Evolutionary conservation across 2,113 vertebrate species (phyloP), one percentile per base, ranked within the genome.

Genomic region (Pelodiscus sinensis): DNA sequence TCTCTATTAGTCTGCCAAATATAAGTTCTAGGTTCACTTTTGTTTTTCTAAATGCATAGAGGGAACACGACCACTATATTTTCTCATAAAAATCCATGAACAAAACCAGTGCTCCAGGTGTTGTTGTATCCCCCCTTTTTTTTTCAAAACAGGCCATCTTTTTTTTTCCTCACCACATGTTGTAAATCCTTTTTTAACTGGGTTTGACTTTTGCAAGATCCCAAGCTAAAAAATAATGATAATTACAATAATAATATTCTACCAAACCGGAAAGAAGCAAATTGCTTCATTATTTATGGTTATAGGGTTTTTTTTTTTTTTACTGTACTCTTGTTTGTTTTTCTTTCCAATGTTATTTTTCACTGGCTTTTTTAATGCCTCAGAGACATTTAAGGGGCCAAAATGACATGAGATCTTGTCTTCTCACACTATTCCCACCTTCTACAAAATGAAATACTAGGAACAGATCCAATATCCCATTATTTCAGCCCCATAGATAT

Each of bases 121-220:
- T 86, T 94, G 88, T 93, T 96, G 96, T 97, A 95, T 94, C 96
- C 95, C 95, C 92, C 96, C 94, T 92, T 96, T 96, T 96, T 95
- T 93, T 95, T 52, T 80, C 4, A 21, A 11, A 68, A 52, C 55
- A 77, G 85, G 88, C 81, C 85, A 85, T 91, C 90, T 85, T 73
- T 71, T 44, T 44, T 44, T 4, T 9, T 19, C 2, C 58, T 13
- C 80, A 85, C 22, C 65, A 65, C 25, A 8, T 0, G 0, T 35
- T 84, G 55, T n/a, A 15, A 86, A 94, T 90, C 55, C 73, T 92
- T 65, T 86, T 94, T 81, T 96, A 96, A 95, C 82, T 85, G 94
- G 95, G 91, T 71, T 93, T 52, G 18, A 92, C 9, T 77, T 77
- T 15, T 77, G 38, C 73, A 25, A 22, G 73, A 38, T 91, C n/a